phyloP scores from a whole-genome alignment of 2,797 vertebrate species.

The Gymnodraco acuticeps region DNA sequence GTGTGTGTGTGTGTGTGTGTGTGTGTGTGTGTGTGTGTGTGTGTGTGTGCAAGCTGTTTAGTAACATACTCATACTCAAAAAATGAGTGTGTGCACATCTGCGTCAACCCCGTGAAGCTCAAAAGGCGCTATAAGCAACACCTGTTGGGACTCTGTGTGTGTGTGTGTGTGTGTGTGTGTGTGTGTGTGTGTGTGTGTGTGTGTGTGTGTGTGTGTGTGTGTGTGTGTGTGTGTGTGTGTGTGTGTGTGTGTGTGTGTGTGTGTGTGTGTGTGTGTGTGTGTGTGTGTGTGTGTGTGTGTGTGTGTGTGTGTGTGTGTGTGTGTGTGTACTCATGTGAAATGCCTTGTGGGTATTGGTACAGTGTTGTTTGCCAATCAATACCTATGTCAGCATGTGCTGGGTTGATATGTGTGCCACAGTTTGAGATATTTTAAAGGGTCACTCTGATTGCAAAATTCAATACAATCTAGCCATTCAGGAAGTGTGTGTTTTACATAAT shows the following conservation, averaged over 20 bases:
- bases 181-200: constrained; percentile 12
- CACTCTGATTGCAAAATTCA: neutral
- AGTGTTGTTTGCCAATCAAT: constrained; percentile 24
- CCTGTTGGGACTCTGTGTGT: constrained; percentile 51
- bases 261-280: constrained; percentile 6
- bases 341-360: neutral
- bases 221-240: no score
- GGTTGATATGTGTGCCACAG: constrained; percentile 1
- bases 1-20: constrained; percentile 26
- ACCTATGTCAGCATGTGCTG: constrained; percentile 19
- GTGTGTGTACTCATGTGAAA: neutral
- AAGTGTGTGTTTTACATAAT: neutral
- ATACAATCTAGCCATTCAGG: neutral
- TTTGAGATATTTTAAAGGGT: neutral
- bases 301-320: no score
- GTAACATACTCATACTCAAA: constrained; percentile 22
- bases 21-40: constrained; percentile 6
- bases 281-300: no score
- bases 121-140: constrained; percentile 31
- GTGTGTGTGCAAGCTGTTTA: constrained; percentile 14
- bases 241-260: constrained; percentile 1
- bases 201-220: neutral
- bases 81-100: constrained; percentile 45
- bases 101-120: constrained; percentile 48
- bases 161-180: neutral